These are phyloP conservation scores for Hyperopisus bebe DNA, from an alignment of 2,113 vertebrate species.

Conservation along the genomic window DNA sequence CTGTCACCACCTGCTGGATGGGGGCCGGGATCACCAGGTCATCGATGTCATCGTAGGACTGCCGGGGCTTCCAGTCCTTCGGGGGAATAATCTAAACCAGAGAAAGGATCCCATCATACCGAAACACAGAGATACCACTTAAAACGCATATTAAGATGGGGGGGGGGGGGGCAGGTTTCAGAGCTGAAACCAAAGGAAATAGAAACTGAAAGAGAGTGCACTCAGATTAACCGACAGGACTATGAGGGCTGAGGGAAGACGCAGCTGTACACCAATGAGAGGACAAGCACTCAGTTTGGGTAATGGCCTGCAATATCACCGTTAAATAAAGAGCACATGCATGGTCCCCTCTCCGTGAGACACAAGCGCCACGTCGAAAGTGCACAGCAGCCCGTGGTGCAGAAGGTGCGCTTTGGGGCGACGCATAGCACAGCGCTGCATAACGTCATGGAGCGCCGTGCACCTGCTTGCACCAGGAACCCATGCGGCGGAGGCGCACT, in stretches of 20 bases:
- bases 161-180: background rate
- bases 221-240: no score
- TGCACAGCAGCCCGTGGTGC: background rate
- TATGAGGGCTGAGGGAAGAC: background rate
- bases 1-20: slow-evolving; percentile 94
- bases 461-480: background rate
- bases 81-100: slow-evolving; percentile 79
- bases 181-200: background rate
- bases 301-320: background rate
- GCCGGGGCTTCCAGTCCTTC: slow-evolving; percentile 85
- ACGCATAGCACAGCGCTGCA: background rate
- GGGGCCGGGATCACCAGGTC: slow-evolving; percentile 91
- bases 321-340: background rate
- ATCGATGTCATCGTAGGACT: slow-evolving; percentile 84
- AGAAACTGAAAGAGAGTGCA: background rate
- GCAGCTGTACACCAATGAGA: background rate
- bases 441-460: background rate
- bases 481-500: background rate
- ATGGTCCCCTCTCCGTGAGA: background rate
- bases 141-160: background rate
- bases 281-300: background rate
- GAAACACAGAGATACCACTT: background rate
- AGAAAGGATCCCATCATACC: background rate
- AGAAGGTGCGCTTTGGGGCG: background rate
- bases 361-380: background rate